A percentile compares a stretch with the other conserved stretches of the same genome.
Evolutionary conservation across 2,888 invertebrate species (phyloP).

Genomic region (Rhagium mordax): DNA sequence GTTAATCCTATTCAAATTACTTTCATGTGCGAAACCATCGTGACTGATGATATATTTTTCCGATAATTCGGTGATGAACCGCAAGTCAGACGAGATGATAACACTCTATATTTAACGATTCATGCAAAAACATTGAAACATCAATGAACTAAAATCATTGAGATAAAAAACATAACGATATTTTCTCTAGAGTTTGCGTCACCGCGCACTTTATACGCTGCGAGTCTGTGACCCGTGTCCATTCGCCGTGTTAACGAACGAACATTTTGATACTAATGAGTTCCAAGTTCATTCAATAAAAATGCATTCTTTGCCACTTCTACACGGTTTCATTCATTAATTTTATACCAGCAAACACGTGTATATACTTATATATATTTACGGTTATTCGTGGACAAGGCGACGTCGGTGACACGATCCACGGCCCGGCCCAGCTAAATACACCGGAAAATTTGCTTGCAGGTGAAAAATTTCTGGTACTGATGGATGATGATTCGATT

Average conservation of each 20-base stretch:
- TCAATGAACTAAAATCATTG: constrained; percentile 13
- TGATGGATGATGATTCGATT: constrained; percentile 1
- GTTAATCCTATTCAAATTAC: background rate
- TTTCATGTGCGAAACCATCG: background rate
- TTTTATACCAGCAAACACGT: constrained; percentile 14
- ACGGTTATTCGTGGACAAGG: constrained; percentile 15
- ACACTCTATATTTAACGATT: constrained; percentile 11
- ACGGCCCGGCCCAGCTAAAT: background rate
- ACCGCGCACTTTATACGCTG: constrained; percentile 7
- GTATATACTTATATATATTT: constrained; percentile 1
- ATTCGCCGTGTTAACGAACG: constrained; percentile 29
- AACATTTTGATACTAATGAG: constrained; percentile 30
- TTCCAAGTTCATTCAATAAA: constrained; percentile 47
- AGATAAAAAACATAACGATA: constrained; percentile 14
- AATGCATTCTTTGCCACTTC: constrained; percentile 37
- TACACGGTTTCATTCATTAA: constrained; percentile 33
- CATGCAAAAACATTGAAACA: constrained; percentile 7
- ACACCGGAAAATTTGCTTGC: constrained; percentile 1
- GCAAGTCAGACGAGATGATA: constrained; percentile 9
- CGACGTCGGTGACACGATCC: constrained; percentile 1
- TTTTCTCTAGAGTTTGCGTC: constrained; percentile 14
- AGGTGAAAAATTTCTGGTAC: background rate
- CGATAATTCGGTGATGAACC: background rate
- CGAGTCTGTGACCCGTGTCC: constrained; percentile 24
- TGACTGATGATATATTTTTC: background rate